Evolutionary conservation across 2,113 vertebrate genomes (phyloP).

Genomic region (Sitta europaea): DNA sequence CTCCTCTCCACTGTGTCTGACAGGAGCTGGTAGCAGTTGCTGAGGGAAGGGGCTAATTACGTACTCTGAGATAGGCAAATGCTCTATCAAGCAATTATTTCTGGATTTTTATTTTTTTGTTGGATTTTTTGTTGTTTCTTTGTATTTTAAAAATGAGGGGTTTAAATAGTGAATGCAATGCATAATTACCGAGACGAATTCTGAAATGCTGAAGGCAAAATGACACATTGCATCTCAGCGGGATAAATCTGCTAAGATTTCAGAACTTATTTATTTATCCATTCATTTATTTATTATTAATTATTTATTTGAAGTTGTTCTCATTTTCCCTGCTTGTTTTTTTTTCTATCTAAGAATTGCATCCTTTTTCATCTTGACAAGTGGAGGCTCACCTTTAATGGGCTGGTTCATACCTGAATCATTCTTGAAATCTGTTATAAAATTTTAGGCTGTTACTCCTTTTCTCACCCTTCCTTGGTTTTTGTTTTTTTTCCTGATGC

Average conservation of each 20-base stretch:
- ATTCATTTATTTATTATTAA: not conserved
- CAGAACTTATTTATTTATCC: not conserved
- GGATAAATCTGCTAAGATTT: not conserved
- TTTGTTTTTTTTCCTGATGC: not conserved
- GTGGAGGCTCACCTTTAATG: not conserved
- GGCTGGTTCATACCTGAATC: not conserved
- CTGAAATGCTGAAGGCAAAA: not conserved
- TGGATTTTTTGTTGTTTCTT: not conserved
- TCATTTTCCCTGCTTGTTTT: not conserved
- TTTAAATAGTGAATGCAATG: not conserved
- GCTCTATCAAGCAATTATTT: not conserved
- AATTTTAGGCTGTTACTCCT: not conserved
- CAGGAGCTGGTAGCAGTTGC: not conserved
- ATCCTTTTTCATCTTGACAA: fast-evolving
- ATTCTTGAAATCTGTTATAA: not conserved
- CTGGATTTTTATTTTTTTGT: not conserved
- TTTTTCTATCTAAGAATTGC: not conserved
- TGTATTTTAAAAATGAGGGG: not conserved
- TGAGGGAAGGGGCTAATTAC: not conserved
- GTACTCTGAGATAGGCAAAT: not conserved
- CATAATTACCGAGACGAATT: not conserved
- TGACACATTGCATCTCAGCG: not conserved
- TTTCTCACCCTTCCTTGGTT: not conserved
- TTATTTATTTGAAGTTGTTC: not conserved
- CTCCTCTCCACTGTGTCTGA: not conserved